Conservation (phyloP, 2,113 vertebrate genomes). For the Dunckerocampus dactyliophorus region DNA sequence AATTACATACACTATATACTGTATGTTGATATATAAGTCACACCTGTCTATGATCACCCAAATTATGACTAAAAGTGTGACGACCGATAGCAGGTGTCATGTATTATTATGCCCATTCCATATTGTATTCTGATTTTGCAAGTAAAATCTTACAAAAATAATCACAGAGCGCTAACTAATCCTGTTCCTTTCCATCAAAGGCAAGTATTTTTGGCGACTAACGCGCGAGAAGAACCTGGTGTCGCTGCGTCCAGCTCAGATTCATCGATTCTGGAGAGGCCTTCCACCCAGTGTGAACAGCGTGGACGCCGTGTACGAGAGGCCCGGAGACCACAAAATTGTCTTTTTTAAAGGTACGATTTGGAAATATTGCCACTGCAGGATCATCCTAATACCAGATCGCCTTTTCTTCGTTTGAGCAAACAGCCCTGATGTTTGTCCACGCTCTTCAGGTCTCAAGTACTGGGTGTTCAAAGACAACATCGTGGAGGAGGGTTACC, state of each 20-base stretch:
- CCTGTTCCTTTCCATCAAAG: conserved; percentile 46
- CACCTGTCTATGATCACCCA: too few species aligned
- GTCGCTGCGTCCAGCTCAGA: conserved; percentile 83
- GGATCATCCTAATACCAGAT: background rate
- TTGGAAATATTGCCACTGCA: background rate
- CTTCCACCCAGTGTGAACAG: conserved; percentile 80
- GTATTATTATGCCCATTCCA: too few species aligned
- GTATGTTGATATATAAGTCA: too few species aligned
- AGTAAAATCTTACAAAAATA: too few species aligned
- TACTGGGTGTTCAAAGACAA: conserved; percentile 98
- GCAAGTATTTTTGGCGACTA: conserved; percentile 88
- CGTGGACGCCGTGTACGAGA: conserved; percentile 84
- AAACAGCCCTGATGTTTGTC: conserved; percentile 17
- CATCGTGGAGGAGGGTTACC: conserved; percentile 90
- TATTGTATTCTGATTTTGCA: too few species aligned
- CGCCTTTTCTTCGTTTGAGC: background rate
- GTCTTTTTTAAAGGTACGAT: conserved; percentile 87
- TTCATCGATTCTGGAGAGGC: conserved; percentile 88
- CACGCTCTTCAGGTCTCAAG: conserved; percentile 76
- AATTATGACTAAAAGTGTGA: too few species aligned
- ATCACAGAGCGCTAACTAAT: too few species aligned
- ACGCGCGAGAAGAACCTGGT: conserved; percentile 85
- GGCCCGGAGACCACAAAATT: conserved; percentile 85
- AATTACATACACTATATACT: too few species aligned
- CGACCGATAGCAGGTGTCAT: too few species aligned